phyloP scores from a whole-genome alignment of 2,113 vertebrate genomes.

The Oxygymnocypris stewartii region DNA sequence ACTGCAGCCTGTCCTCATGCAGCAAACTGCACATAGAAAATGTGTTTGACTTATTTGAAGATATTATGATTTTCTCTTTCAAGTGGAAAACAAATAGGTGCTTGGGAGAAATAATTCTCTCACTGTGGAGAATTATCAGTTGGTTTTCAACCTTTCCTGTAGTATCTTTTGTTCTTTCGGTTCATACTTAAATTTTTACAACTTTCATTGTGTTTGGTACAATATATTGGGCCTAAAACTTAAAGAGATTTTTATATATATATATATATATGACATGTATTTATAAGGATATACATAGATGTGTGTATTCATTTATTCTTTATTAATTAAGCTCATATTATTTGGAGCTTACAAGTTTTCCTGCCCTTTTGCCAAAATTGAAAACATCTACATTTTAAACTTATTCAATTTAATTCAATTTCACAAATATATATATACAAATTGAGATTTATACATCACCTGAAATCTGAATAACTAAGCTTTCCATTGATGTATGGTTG shows the following conservation, averaged over 20 bases:
- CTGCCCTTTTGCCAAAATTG: neutral
- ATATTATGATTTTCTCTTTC: neutral
- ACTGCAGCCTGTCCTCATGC: slow-evolving; percentile 86
- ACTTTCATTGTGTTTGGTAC: neutral
- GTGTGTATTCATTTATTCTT: neutral
- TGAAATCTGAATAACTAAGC: no score
- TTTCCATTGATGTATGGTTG: no score
- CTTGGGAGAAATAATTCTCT: neutral
- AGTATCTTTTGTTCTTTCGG: neutral
- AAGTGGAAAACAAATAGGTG: neutral
- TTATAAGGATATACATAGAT: neutral
- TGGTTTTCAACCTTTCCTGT: neutral
- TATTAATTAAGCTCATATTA: no score
- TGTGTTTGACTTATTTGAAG: neutral
- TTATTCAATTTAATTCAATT: neutral
- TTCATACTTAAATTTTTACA: neutral
- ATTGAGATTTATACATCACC: no score
- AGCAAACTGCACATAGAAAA: slow-evolving; percentile 74
- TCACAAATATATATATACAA: neutral
- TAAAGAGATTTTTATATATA: no score
- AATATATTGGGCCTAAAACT: no score
- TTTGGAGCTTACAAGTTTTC: neutral
- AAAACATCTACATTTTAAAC: neutral
- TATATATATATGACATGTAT: neutral
- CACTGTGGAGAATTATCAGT: neutral